Conservation (phyloP, 2,797 vertebrate genomes). For the Setipinna tenuifilis region DNA sequence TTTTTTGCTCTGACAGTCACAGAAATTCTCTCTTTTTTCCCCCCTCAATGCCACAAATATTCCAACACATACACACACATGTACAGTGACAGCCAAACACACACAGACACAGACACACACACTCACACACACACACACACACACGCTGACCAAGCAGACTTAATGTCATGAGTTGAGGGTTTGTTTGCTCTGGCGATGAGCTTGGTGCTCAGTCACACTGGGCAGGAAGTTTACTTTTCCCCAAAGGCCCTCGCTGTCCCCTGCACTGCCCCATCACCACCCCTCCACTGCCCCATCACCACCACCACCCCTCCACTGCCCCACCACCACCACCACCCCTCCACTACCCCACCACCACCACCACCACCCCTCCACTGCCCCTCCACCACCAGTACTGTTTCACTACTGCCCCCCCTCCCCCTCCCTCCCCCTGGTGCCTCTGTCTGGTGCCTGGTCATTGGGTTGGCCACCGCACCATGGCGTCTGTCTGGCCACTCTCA, state of each 20-base stretch:
- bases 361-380: too few species aligned
- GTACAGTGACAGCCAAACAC: too few species aligned
- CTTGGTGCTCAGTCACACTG: constrained; percentile 24
- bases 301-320: too few species aligned
- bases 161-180: constrained; percentile 21
- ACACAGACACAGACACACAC: not conserved
- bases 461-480: not conserved
- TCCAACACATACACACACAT: too few species aligned
- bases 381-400: too few species aligned
- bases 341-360: not conserved
- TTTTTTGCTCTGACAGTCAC: too few species aligned
- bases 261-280: constrained; percentile 38
- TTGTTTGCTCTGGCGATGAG: constrained; percentile 42
- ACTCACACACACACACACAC: not conserved
- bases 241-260: not conserved
- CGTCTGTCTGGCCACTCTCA: constrained; percentile 55
- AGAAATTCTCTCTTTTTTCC: too few species aligned
- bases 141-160: not conserved
- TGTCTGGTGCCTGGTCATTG: not conserved
- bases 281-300: not conserved
- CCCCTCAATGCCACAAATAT: too few species aligned
- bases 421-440: not conserved
- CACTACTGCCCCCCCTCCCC: too few species aligned
- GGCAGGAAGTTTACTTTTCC: constrained; percentile 69
- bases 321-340: not conserved